These are phyloP conservation scores for Drosophila orosa DNA, from an alignment of 1,140 invertebrate species.

Conservation along the genomic window DNA sequence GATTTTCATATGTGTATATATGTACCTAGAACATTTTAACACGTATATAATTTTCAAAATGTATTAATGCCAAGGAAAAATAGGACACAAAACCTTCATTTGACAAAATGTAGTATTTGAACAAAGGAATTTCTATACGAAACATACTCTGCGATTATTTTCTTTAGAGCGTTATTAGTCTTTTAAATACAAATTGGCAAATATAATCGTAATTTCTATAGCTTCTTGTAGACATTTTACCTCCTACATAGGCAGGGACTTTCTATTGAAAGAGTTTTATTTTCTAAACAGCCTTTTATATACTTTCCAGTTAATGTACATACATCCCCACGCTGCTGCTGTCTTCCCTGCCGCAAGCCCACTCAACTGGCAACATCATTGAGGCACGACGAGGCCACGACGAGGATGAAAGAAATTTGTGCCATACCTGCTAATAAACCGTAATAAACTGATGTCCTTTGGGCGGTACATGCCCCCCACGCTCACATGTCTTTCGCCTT, in stretches of 20 bases:
- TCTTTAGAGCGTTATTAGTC: not conserved
- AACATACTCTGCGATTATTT: not conserved
- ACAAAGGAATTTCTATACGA: too few relatives aligned
- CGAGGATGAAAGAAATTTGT: slow-evolving; percentile 54
- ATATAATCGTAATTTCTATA: not conserved
- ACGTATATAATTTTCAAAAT: too few relatives aligned
- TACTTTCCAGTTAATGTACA: not conserved
- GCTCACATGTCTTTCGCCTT: not conserved
- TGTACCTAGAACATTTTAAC: too few relatives aligned
- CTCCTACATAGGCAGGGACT: not conserved
- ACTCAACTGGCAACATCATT: slow-evolving; percentile 29
- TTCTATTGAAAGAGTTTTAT: slow-evolving; percentile 1
- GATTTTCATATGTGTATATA: too few relatives aligned
- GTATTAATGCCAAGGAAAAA: too few relatives aligned
- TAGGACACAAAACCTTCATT: too few relatives aligned
- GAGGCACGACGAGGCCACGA: slow-evolving; percentile 33
- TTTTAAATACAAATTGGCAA: not conserved
- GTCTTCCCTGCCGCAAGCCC: slow-evolving; percentile 13
- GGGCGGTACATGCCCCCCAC: slow-evolving; percentile 21
- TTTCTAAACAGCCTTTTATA: not conserved
- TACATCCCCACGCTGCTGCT: not conserved
- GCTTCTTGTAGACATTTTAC: not conserved
- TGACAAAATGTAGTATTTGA: too few relatives aligned
- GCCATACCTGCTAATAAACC: slow-evolving; percentile 66
- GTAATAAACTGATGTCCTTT: slow-evolving; percentile 75